phyloP scores from a whole-genome alignment of 2,113 vertebrate genomes.

The Megaceryle torquata region DNA sequence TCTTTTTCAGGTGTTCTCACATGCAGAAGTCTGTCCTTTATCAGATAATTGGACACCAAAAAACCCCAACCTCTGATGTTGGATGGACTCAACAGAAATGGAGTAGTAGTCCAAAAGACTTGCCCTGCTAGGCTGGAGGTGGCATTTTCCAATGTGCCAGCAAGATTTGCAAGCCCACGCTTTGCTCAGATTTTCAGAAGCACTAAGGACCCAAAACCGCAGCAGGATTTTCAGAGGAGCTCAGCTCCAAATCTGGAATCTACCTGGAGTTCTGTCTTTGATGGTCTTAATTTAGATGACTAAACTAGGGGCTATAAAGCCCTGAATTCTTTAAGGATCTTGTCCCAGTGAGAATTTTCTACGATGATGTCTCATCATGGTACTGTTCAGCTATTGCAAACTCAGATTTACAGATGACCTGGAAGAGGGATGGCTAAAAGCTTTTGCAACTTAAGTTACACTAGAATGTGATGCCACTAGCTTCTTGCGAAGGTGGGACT shows the following conservation, averaged over 20 bases:
- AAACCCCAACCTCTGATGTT: not conserved
- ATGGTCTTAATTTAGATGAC: not conserved
- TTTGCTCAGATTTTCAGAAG: not conserved
- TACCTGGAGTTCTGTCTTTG: fast-evolving
- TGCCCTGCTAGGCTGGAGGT: not conserved
- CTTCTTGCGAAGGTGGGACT: not conserved
- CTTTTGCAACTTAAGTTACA: not conserved
- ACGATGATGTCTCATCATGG: not conserved
- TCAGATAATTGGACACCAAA: not conserved
- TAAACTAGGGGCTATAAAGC: not conserved
- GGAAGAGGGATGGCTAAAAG: not conserved
- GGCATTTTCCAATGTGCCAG: not conserved
- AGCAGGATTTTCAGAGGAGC: not conserved
- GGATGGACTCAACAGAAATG: not conserved
- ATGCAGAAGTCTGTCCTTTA: not conserved
- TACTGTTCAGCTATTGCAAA: not conserved
- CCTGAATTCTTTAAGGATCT: not conserved
- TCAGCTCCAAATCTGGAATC: not conserved
- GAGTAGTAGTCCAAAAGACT: not conserved
- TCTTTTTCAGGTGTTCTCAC: not conserved
- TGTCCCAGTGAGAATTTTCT: not conserved
- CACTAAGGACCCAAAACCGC: not conserved
- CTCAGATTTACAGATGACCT: not conserved
- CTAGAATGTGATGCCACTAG: not conserved
- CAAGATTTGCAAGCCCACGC: not conserved